A percentile compares a stretch with the other conserved stretches of the same genome.
Conservation (phyloP, 2,113 vertebrate species). For the Tyrannus savana region DNA sequence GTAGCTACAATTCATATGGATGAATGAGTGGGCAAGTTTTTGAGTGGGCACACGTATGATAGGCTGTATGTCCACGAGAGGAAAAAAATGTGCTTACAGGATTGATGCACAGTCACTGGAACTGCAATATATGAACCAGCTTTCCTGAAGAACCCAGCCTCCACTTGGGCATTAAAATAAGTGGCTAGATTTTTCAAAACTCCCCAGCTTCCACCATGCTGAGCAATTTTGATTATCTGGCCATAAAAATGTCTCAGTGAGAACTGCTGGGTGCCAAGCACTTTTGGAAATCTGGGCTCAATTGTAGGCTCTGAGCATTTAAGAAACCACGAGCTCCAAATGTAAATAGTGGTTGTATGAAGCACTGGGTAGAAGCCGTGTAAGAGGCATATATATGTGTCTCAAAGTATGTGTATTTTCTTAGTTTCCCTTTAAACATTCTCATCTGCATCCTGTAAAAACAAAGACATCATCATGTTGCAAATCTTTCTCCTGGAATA, state of each 20-base stretch:
- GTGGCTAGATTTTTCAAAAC: slow-evolving; percentile 59
- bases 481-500: neutral
- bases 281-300: slow-evolving; percentile 69
- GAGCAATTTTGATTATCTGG: slow-evolving; percentile 68
- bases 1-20: neutral
- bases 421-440: neutral
- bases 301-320: slow-evolving; percentile 55
- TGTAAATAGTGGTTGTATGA: slow-evolving; percentile 12
- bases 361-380: slow-evolving; percentile 30
- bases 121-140: slow-evolving; percentile 29
- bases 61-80: neutral
- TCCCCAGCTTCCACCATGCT: slow-evolving; percentile 58
- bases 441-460: neutral
- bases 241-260: slow-evolving; percentile 67
- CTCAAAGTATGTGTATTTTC: neutral
- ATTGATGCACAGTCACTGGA: neutral
- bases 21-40: neutral
- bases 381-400: neutral
- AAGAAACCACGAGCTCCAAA: slow-evolving; percentile 39
- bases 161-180: slow-evolving; percentile 54
- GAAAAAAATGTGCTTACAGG: neutral
- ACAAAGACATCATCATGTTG: neutral
- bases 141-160: slow-evolving; percentile 32
- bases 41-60: neutral
- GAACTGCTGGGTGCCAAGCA: slow-evolving; percentile 68